Percentiles rank a stretch among this genome's conserved stretches.
phyloP scores from a whole-genome alignment of 1,140 invertebrate genomes.

The Stratiolaelaps scimitus region DNA sequence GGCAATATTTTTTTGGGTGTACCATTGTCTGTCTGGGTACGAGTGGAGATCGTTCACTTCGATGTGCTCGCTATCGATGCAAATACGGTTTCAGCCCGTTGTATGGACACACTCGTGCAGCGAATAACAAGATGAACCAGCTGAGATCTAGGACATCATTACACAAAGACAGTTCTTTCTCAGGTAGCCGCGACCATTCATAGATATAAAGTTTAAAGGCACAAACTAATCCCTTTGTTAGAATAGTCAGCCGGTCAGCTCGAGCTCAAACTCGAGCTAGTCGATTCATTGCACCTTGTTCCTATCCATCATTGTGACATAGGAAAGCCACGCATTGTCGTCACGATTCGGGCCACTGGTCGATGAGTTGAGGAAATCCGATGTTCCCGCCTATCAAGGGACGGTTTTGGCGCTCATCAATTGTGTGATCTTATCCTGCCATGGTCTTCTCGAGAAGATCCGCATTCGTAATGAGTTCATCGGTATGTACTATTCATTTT shows the following conservation, averaged over 20 bases:
- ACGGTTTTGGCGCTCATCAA: constrained; percentile 84
- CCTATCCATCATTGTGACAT: too few species aligned
- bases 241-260: too few species aligned
- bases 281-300: too few species aligned
- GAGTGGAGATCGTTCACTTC: not conserved
- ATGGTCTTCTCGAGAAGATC: constrained; percentile 66
- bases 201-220: too few species aligned
- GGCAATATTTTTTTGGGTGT: too few species aligned
- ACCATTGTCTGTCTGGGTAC: too few species aligned
- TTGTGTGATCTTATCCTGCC: constrained; percentile 82
- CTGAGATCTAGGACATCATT: too few species aligned
- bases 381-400: constrained; percentile 70
- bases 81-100: not conserved
- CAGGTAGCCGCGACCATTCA: too few species aligned
- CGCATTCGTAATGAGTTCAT: constrained; percentile 84
- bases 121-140: too few species aligned
- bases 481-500: constrained; percentile 53
- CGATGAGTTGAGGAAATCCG: constrained; percentile 64
- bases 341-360: constrained; percentile 55
- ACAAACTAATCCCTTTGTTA: too few species aligned
- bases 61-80: not conserved
- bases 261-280: too few species aligned
- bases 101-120: not conserved
- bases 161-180: not conserved
- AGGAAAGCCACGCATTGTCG: too few species aligned